Evolutionary conservation across 2,888 invertebrate genomes (phyloP).

Genomic region (Eueremaeus valkanovi): DNA sequence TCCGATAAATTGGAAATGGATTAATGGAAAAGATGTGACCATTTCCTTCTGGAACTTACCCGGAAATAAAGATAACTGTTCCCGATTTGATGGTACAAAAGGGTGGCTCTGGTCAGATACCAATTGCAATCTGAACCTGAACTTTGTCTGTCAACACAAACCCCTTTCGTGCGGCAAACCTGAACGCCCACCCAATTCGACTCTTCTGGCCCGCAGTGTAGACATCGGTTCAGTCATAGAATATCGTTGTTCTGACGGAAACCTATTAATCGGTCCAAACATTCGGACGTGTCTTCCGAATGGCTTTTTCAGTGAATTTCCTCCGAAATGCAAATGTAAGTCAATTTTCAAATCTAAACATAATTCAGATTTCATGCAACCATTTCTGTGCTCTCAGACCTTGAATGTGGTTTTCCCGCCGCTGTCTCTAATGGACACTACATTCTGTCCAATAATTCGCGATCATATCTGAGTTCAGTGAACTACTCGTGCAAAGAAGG

Average conservation of each 20-base stretch:
- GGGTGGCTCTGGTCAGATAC: slow-evolving; percentile 94
- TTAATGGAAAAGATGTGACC: slow-evolving; percentile 72
- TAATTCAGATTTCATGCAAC: background rate
- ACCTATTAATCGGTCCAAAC: slow-evolving; percentile 78
- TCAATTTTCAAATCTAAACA: background rate
- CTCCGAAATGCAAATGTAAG: slow-evolving; percentile 86
- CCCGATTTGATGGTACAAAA: slow-evolving; percentile 83
- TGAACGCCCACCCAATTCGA: slow-evolving; percentile 88
- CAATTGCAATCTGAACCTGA: slow-evolving; percentile 73
- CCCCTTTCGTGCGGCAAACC: slow-evolving; percentile 86
- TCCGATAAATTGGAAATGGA: slow-evolving; percentile 79
- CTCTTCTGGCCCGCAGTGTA: slow-evolving; percentile 70
- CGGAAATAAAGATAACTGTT: slow-evolving; percentile 68
- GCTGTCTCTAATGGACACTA: slow-evolving; percentile 77
- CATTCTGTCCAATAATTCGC: slow-evolving; percentile 73
- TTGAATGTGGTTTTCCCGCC: slow-evolving; percentile 84
- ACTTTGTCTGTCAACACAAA: slow-evolving; percentile 90
- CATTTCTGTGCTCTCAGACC: slow-evolving; percentile 58
- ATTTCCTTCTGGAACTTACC: slow-evolving; percentile 83
- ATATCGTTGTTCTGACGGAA: slow-evolving; percentile 78
- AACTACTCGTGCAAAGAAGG: slow-evolving; percentile 77
- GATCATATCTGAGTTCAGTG: slow-evolving; percentile 79
- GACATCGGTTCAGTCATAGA: slow-evolving; percentile 77
- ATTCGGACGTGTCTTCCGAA: slow-evolving; percentile 79
- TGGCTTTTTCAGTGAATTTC: slow-evolving; percentile 88